Conservation (phyloP, 2,113 vertebrate species). For the Pelecanoides urinatrix region DNA sequence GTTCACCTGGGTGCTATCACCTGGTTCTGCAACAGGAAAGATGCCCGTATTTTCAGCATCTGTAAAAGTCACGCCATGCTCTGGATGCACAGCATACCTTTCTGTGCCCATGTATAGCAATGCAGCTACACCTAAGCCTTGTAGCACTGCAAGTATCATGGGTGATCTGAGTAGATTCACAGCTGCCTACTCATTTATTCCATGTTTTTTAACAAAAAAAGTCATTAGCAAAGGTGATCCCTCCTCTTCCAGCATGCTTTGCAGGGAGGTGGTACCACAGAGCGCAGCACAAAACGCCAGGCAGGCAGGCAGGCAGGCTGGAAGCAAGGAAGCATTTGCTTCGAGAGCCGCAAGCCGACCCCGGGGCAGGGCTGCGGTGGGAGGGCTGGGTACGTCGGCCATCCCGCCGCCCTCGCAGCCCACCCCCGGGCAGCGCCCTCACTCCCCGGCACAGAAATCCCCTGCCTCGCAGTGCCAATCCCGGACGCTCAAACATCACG, state of each 20-base stretch:
- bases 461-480: background rate
- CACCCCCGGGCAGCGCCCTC: fast-evolving
- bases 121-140: background rate
- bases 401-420: background rate
- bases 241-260: background rate
- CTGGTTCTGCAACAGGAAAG: background rate
- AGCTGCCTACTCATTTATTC: background rate
- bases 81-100: background rate
- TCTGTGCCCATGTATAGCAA: fast-evolving
- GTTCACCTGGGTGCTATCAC: background rate
- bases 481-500: fast-evolving
- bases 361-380: fast-evolving
- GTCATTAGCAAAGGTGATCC: background rate
- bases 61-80: background rate
- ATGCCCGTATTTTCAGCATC: background rate
- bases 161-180: background rate
- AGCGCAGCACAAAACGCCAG: fast-evolving
- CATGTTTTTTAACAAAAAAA: background rate
- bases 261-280: background rate
- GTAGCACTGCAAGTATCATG: background rate
- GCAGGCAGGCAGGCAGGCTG: background rate
- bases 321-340: background rate
- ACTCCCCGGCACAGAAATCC: fast-evolving
- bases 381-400: fast-evolving
- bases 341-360: fast-evolving